Conservation (phyloP, 2,888 invertebrate genomes). For the Stictocephala bisonia region DNA sequence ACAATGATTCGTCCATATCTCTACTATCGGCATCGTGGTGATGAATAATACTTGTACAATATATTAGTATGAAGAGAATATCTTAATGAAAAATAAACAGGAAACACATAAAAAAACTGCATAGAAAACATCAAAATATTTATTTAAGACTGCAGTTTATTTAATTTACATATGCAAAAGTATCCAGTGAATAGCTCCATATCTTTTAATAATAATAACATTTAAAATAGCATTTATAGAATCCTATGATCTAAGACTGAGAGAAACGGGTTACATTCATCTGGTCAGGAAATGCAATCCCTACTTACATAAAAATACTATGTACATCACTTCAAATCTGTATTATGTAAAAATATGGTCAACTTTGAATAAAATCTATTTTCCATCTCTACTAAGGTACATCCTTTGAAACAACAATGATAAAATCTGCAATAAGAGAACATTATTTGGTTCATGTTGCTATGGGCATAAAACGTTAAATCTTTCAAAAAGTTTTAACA, state of each 20-base stretch:
- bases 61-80: too few relatives aligned
- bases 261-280: constrained; percentile 40
- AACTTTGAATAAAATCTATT: constrained; percentile 47
- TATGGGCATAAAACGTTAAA: constrained; percentile 7
- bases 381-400: constrained; percentile 55
- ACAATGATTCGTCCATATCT: too few relatives aligned
- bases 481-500: constrained; percentile 33
- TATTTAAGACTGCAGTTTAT: constrained; percentile 47
- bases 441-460: constrained; percentile 36
- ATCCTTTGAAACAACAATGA: constrained; percentile 45
- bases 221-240: constrained; percentile 49
- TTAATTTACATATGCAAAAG: constrained; percentile 50
- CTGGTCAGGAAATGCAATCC: constrained; percentile 48
- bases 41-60: too few relatives aligned
- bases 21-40: too few relatives aligned
- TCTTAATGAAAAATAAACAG: too few relatives aligned
- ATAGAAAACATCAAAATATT: constrained; percentile 44
- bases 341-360: constrained; percentile 49
- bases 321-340: constrained; percentile 47
- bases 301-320: constrained; percentile 51
- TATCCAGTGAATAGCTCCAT: constrained; percentile 51
- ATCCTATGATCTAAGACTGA: constrained; percentile 47
- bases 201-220: constrained; percentile 49
- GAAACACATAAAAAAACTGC: constrained; percentile 25
- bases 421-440: constrained; percentile 47